Conservation (phyloP, 2,888 invertebrate species). For the Lordiphosa andalusiaca region DNA sequence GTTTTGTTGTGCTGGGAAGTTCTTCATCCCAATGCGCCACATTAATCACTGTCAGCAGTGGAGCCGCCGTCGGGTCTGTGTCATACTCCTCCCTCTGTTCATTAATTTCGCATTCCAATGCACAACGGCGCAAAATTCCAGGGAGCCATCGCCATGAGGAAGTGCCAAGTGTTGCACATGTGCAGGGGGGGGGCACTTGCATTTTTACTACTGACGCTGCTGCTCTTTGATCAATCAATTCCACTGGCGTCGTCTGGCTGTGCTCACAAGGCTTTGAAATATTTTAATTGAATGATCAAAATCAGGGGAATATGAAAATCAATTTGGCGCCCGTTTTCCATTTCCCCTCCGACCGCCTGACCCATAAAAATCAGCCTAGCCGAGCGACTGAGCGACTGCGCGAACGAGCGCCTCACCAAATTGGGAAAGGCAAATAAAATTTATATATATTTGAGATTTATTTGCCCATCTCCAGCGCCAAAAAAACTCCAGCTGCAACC, state of each 20-base stretch:
- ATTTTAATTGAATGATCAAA: conserved; percentile 77
- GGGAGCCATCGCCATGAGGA: conserved; percentile 53
- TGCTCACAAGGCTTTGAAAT: conserved; percentile 50
- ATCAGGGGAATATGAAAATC: conserved; percentile 62
- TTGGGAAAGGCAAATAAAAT: conserved; percentile 58
- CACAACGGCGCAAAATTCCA: conserved; percentile 69
- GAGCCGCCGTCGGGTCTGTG: conserved; percentile 65
- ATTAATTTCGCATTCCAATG: conserved; percentile 74
- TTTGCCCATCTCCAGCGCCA: conserved; percentile 58
- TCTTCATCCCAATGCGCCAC: conserved; percentile 16
- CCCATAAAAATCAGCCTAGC: conserved; percentile 51
- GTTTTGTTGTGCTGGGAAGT: conserved; percentile 6
- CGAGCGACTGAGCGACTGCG: conserved; percentile 40
- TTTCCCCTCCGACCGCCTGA: conserved; percentile 56
- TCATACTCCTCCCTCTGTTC: conserved; percentile 34
- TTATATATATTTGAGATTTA: conserved; percentile 62
- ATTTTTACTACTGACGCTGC: conserved; percentile 44
- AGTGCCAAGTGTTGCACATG: conserved; percentile 75
- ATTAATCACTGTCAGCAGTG: conserved; percentile 72
- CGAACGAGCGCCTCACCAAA: conserved; percentile 50
- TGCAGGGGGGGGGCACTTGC: conserved; percentile 61
- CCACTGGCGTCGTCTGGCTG: conserved; percentile 47
- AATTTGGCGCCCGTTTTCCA: conserved; percentile 62
- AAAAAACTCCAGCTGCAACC: conserved; percentile 21
- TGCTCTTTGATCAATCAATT: conserved; percentile 74